phyloP scores from a whole-genome alignment of 2,113 vertebrate genomes.

The Lophotis ruficrista region DNA sequence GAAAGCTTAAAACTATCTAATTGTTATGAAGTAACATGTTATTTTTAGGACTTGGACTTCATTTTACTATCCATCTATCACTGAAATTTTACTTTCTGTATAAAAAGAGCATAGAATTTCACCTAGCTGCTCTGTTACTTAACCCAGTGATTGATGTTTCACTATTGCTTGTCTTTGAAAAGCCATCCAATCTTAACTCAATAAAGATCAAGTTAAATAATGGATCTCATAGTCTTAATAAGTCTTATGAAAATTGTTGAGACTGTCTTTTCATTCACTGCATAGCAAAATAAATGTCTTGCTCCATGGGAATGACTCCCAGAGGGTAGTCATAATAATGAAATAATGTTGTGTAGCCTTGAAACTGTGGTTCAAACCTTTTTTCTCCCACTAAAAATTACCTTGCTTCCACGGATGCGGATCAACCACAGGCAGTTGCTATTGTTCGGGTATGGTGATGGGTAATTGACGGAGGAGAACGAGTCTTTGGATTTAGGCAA shows the following conservation, averaged over 20 bases:
- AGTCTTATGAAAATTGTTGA: neutral
- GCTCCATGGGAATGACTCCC: neutral
- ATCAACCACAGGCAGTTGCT: conserved; percentile 69
- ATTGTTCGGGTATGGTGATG: conserved; percentile 45
- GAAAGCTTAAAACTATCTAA: neutral
- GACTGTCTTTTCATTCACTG: neutral
- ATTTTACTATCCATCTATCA: neutral
- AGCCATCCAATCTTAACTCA: neutral
- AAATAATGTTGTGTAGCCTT: neutral
- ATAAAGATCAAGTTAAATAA: neutral
- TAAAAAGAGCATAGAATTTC: neutral
- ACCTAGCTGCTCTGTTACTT: neutral
- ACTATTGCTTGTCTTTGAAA: neutral
- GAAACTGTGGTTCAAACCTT: neutral
- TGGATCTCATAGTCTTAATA: neutral
- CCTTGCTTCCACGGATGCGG: conserved; percentile 46
- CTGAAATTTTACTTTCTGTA: neutral
- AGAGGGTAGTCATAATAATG: neutral
- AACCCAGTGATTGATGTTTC: neutral
- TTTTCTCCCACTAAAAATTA: conserved; percentile 26
- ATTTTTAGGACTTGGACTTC: neutral
- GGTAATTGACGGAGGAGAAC: conserved; percentile 51
- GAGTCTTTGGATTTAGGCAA: conserved; percentile 44
- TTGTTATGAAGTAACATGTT: neutral
- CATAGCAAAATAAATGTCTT: neutral